phyloP scores from a whole-genome alignment of 2,797 vertebrate species.

The Sebastes reedi region DNA sequence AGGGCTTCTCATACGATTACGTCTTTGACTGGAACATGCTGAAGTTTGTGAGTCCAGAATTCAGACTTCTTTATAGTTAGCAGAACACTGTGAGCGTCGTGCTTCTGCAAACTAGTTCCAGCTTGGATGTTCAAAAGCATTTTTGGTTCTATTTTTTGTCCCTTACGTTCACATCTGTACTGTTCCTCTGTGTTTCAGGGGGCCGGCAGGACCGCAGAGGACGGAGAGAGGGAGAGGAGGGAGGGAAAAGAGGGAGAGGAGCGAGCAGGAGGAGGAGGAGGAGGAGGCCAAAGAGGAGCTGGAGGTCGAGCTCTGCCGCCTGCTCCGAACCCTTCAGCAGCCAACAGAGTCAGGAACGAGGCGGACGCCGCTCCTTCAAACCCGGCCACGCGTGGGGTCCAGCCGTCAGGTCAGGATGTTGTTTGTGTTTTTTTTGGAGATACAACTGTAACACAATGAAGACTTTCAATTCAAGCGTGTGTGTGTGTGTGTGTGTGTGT shows the following conservation, averaged over 20 bases:
- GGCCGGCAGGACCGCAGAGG: conserved; percentile 91
- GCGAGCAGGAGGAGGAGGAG: conserved; percentile 65
- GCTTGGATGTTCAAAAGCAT: not conserved
- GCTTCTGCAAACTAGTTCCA: not conserved
- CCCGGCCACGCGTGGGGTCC: conserved; percentile 88
- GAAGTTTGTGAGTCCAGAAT: conserved; percentile 90
- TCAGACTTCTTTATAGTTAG: not conserved
- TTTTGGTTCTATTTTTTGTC: not conserved
- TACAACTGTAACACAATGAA: accelerated
- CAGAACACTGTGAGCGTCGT: conserved; percentile 72
- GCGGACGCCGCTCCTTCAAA: conserved; percentile 89
- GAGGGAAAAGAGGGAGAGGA: conserved; percentile 80
- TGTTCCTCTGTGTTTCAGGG: conserved; percentile 79
- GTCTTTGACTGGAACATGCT: conserved; percentile 99
- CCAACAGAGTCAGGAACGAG: conserved; percentile 92
- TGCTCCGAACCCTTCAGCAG: conserved; percentile 87
- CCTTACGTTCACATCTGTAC: not conserved
- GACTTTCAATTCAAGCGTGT: not conserved
- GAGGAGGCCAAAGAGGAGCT: conserved; percentile 83
- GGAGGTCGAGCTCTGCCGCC: conserved; percentile 89
- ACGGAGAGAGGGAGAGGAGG: conserved; percentile 90
- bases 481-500: not conserved
- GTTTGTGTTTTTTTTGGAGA: not conserved
- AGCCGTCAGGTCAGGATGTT: conserved; percentile 86
- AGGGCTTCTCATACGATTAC: conserved; percentile 98